Percentiles rank a stretch among this genome's conserved stretches.
Evolutionary conservation across 30 jellyfish, hydroid and myxozoan genomes (phyloP).

Genomic region (Phacellophora camtschatica): DNA sequence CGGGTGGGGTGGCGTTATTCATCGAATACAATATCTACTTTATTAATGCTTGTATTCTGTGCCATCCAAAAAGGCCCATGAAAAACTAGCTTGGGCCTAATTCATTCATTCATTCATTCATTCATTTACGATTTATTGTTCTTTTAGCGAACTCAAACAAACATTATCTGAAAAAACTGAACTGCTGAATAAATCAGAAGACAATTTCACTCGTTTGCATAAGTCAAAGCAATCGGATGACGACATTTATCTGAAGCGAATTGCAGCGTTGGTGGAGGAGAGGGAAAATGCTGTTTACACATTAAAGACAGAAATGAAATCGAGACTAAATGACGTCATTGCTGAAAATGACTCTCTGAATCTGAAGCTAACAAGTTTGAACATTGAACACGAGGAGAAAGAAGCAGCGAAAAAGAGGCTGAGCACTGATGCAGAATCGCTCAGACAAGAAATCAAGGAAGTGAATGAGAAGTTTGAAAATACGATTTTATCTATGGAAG

Average conservation of each 20-base stretch:
- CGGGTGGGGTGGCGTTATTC: too few relatives aligned
- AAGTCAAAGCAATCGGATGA: constrained; percentile 43
- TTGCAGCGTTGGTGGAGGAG: constrained; percentile 48
- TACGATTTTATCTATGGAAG: too few relatives aligned
- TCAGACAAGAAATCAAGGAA: not conserved
- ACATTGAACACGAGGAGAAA: not conserved
- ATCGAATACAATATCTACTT: too few relatives aligned
- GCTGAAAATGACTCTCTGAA: not conserved
- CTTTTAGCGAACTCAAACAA: constrained; percentile 19
- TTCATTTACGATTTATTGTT: too few relatives aligned
- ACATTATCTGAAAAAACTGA: not conserved
- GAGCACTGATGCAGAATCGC: not conserved
- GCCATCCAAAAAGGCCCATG: too few relatives aligned
- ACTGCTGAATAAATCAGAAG: not conserved
- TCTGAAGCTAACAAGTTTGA: not conserved
- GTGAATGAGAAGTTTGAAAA: not conserved
- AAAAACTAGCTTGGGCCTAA: too few relatives aligned
- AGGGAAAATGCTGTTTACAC: constrained; percentile 20
- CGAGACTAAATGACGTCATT: not conserved
- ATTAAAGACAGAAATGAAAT: constrained; percentile 11
- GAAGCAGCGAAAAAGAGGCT: not conserved
- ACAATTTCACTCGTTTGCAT: not conserved
- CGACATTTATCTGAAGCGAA: constrained; percentile 17
- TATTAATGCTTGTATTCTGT: too few relatives aligned
- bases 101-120: too few relatives aligned